Conservation (phyloP, 2,797 vertebrate genomes). For the Eulemur rubriventer region DNA sequence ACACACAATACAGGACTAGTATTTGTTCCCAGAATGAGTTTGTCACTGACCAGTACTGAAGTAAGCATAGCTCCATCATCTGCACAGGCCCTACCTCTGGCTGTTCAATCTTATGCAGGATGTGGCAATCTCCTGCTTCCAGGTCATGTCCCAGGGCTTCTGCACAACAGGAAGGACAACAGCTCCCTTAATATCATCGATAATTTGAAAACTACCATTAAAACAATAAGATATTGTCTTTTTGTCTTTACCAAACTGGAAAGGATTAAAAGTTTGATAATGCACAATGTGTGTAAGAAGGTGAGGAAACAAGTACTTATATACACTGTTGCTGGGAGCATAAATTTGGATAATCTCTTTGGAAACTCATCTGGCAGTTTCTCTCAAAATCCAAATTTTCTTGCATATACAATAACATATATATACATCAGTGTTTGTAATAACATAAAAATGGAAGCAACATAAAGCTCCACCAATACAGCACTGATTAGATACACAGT, state of each 20-base stretch:
- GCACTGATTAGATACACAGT: neutral
- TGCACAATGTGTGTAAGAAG: neutral
- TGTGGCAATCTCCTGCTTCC: neutral
- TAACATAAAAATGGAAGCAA: neutral
- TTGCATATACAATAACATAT: neutral
- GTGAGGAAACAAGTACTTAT: neutral
- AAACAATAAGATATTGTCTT: neutral
- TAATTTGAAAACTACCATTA: neutral
- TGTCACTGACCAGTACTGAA: neutral
- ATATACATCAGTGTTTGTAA: neutral
- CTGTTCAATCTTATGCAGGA: neutral
- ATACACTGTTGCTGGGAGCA: neutral
- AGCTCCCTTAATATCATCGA: neutral
- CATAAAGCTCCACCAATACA: neutral
- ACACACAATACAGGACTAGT: neutral
- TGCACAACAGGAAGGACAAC: neutral
- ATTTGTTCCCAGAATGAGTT: neutral
- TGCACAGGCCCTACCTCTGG: neutral
- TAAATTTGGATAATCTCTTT: neutral
- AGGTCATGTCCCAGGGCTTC: neutral
- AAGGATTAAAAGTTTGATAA: neutral
- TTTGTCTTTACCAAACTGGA: neutral
- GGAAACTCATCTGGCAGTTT: neutral
- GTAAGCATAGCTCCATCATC: neutral
- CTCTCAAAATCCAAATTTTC: neutral